These are phyloP conservation scores for Upupa epops DNA, from an alignment of 2,113 vertebrate species.

Conservation along the genomic window DNA sequence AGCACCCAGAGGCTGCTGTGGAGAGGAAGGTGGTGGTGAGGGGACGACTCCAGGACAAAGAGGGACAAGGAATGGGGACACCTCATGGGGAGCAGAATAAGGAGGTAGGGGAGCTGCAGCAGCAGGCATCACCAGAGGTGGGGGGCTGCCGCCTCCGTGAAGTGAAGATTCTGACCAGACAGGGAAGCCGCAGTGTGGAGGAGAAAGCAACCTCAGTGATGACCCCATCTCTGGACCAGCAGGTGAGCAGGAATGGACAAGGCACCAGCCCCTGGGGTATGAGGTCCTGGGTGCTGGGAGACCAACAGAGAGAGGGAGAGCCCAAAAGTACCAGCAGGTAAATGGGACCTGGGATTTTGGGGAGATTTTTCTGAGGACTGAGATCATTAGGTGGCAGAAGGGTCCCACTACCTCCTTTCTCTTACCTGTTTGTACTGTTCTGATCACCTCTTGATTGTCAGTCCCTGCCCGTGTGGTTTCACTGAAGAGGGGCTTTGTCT, in stretches of 20 bases:
- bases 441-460: background rate
- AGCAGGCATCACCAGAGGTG: background rate
- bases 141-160: background rate
- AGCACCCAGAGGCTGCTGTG: rapidly evolving
- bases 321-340: background rate
- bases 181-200: background rate
- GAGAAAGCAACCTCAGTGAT: background rate
- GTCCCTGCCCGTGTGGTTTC: rapidly evolving
- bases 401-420: background rate
- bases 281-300: background rate
- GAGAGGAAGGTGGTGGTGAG: background rate
- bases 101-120: background rate
- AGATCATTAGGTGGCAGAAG: rapidly evolving
- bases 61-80: background rate
- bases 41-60: background rate
- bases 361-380: background rate
- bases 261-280: rapidly evolving
- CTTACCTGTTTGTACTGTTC: background rate
- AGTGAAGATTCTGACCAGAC: conserved; percentile 45
- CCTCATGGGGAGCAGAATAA: background rate
- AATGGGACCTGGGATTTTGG: background rate
- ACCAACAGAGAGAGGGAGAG: background rate
- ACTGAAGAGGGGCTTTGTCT: background rate
- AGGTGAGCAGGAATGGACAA: conserved; percentile 25
- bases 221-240: background rate